Evolutionary conservation across 2,113 vertebrate species (phyloP).

Genomic region (Alectura lathami): DNA sequence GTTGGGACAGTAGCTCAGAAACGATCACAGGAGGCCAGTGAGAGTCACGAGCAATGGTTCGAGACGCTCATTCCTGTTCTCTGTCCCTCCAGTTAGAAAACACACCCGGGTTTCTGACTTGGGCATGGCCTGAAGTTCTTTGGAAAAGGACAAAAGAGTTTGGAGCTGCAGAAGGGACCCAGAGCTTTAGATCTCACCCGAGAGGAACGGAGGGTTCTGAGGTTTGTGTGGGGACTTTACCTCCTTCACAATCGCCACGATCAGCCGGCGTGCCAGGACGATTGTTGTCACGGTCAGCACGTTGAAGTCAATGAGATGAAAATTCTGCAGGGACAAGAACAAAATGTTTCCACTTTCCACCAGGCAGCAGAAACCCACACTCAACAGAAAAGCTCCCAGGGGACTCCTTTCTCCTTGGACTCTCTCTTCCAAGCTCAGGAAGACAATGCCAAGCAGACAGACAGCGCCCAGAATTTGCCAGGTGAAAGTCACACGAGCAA

Average conservation of each 20-base stretch:
- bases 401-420: neutral
- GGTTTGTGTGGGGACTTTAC: slow-evolving; percentile 67
- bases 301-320: slow-evolving; percentile 98
- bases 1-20: neutral
- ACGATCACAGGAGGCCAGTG: neutral
- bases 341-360: neutral
- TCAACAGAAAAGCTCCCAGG: neutral
- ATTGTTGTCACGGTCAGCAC: slow-evolving; percentile 94
- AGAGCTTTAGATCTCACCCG: fast-evolving
- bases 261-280: slow-evolving; percentile 92
- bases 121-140: neutral
- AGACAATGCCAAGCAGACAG: neutral
- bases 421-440: neutral
- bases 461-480: neutral
- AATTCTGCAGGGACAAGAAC: slow-evolving; percentile 84
- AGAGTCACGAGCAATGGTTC: fast-evolving
- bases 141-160: neutral
- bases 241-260: slow-evolving; percentile 95
- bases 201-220: neutral
- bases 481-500: fast-evolving
- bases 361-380: neutral
- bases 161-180: neutral
- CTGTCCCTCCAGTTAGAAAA: neutral
- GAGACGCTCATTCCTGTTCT: neutral
- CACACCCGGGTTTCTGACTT: neutral